A percentile compares a stretch with the other conserved stretches of the same genome.
These are phyloP conservation scores for Alsophila aescularia DNA, from an alignment of 2,888 invertebrate species.

Conservation along the genomic window DNA sequence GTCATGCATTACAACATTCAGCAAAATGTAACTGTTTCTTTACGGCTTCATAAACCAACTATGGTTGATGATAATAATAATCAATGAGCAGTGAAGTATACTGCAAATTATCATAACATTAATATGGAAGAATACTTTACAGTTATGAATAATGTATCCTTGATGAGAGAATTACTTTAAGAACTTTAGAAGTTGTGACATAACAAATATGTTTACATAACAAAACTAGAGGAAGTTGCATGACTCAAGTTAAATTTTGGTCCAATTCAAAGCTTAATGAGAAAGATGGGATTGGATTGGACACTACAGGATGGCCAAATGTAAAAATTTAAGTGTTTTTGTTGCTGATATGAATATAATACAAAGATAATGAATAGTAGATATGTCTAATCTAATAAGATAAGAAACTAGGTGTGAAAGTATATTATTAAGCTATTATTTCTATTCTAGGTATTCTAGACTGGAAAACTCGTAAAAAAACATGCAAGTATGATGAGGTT, in stretches of 20 bases:
- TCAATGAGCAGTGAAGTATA: conserved; percentile 46
- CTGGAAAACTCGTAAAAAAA: conserved; percentile 18
- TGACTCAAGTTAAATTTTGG: conserved; percentile 13
- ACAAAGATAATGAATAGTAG: conserved; percentile 31
- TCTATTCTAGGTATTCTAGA: no score
- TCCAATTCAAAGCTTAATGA: not conserved
- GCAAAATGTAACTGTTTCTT: conserved; percentile 49
- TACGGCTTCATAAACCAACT: conserved; percentile 63
- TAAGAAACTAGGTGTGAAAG: conserved; percentile 32
- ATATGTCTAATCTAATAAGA: conserved; percentile 39
- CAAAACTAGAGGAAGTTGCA: conserved; percentile 14
- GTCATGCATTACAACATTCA: not conserved
- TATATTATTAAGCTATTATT: conserved; percentile 6
- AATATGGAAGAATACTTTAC: conserved; percentile 43
- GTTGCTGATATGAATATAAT: conserved; percentile 27
- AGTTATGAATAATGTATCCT: conserved; percentile 44
- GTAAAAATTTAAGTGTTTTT: conserved; percentile 10
- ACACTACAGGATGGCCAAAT: conserved; percentile 5
- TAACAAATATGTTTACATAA: conserved; percentile 27
- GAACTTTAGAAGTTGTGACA: conserved; percentile 9
- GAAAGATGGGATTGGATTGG: conserved; percentile 10
- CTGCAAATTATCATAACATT: conserved; percentile 43
- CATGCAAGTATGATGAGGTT: no score
- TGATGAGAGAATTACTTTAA: conserved; percentile 25
- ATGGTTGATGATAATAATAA: conserved; percentile 58